A percentile compares a stretch with the other conserved stretches of the same genome.
phyloP scores from a whole-genome alignment of 2,797 vertebrate genomes.

The Setipinna tenuifilis region DNA sequence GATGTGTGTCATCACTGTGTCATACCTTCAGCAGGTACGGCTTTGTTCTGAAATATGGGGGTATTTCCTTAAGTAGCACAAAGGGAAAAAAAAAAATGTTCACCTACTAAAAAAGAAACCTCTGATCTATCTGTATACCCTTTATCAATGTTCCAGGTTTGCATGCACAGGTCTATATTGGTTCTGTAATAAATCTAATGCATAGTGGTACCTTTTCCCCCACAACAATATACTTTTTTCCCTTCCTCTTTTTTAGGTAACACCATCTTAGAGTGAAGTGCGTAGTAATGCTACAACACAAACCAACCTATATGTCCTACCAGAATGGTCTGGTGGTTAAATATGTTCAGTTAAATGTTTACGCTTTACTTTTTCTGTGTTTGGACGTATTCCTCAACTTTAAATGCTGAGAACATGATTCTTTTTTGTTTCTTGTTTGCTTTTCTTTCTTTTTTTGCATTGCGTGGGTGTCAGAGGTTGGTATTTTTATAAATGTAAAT shows the following conservation, averaged over 20 bases:
- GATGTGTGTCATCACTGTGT: slow-evolving; percentile 1
- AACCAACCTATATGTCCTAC: no score
- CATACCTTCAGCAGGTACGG: background rate
- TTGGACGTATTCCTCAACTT: no score
- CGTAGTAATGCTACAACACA: background rate
- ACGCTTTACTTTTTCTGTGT: background rate
- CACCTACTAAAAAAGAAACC: background rate
- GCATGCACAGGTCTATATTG: background rate
- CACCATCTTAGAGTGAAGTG: background rate
- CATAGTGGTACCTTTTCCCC: background rate
- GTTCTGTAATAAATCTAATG: background rate
- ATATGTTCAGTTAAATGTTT: background rate
- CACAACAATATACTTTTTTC: background rate
- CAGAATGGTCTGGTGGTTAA: background rate
- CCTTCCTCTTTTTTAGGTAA: background rate
- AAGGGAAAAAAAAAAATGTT: background rate
- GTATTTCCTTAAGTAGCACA: background rate
- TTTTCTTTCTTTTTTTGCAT: background rate
- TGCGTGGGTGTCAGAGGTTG: no score
- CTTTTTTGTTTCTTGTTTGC: background rate
- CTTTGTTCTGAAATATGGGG: background rate
- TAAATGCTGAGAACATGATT: background rate
- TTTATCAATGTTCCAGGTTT: background rate
- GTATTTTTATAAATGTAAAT: background rate
- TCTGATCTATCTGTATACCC: background rate